Evolutionary conservation across 2,888 invertebrate genomes (phyloP).

Genomic region (Dilophus febrilis): DNA sequence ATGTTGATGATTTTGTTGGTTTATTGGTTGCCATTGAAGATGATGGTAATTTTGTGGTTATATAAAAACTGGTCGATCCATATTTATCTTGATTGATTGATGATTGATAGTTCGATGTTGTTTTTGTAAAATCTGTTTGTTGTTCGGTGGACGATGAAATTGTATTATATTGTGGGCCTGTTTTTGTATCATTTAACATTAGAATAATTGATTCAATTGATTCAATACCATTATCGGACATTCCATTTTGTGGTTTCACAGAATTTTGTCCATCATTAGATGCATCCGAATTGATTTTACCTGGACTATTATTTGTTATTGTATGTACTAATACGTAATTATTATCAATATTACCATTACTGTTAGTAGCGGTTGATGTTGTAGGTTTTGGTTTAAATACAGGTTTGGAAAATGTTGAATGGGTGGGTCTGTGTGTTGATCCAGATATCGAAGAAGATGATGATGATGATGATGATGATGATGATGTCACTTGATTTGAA

Average conservation of each 20-base stretch:
- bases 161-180: slow-evolving; percentile 25
- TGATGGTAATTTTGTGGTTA: slow-evolving; percentile 15
- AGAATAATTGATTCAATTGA: slow-evolving; percentile 44
- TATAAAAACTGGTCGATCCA: slow-evolving; percentile 11
- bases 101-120: too few species aligned
- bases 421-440: slow-evolving; percentile 1
- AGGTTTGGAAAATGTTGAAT: slow-evolving; percentile 32
- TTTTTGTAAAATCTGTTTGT: background rate
- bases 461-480: slow-evolving; percentile 24
- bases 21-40: too few species aligned
- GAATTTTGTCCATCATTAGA: background rate
- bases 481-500: too few species aligned
- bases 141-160: slow-evolving; percentile 11
- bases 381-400: slow-evolving; percentile 38
- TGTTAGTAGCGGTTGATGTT: too few species aligned
- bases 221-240: slow-evolving; percentile 25
- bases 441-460: background rate
- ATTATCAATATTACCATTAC: slow-evolving; percentile 18
- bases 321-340: slow-evolving; percentile 40
- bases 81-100: slow-evolving; percentile 8
- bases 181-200: slow-evolving; percentile 38
- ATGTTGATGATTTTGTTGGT: slow-evolving; percentile 5
- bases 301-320: slow-evolving; percentile 30
- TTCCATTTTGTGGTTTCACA: slow-evolving; percentile 23
- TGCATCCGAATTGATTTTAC: slow-evolving; percentile 11